Evolutionary conservation across 2,113 vertebrate genomes (phyloP).

Genomic region (Mustela lutreola): DNA sequence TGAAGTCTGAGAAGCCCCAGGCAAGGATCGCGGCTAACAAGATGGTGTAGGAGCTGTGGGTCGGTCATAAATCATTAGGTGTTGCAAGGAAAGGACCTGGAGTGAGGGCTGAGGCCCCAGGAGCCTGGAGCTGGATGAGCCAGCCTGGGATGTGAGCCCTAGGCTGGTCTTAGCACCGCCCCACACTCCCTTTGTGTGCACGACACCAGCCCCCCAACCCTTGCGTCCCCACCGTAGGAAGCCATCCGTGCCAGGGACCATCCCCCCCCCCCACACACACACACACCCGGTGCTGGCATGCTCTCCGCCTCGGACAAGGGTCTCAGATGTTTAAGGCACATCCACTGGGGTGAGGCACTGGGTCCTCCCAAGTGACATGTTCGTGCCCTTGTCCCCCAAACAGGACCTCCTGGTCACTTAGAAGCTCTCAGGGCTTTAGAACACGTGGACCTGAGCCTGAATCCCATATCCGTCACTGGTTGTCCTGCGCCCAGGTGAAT

Average conservation of each 20-base stretch:
- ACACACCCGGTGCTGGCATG: rapidly evolving
- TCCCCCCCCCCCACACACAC: too few species aligned
- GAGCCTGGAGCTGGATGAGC: not conserved
- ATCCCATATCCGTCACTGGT: not conserved
- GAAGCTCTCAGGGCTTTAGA: not conserved
- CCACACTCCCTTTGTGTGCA: not conserved
- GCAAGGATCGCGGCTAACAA: not conserved
- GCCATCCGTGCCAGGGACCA: not conserved
- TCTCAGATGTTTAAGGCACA: not conserved
- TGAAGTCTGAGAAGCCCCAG: not conserved
- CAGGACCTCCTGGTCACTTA: not conserved
- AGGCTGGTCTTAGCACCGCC: not conserved
- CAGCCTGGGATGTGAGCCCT: not conserved
- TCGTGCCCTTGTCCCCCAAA: rapidly evolving
- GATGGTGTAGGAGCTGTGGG: not conserved
- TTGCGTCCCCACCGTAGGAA: not conserved
- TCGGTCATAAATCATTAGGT: not conserved
- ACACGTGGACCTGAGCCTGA: not conserved
- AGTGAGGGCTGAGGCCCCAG: not conserved
- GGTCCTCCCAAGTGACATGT: not conserved
- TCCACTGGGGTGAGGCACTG: not conserved
- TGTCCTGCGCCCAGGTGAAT: not conserved
- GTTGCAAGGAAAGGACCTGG: not conserved
- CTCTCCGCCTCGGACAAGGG: not conserved
- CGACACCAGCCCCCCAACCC: not conserved